A percentile compares a stretch with the other conserved stretches of the same genome.
Conservation (phyloP, 2,113 vertebrate species). For the Macaca fascicularis region T2T-MFA8v1.1 NC_088379.1:43697501-43698000, state of each 20-base stretch:
- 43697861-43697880: neutral
- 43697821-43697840: neutral
- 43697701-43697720: conserved; percentile 17
- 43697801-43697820: neutral
- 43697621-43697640: neutral
- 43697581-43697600: neutral
- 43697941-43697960: neutral
- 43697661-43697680: neutral
- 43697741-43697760: neutral
- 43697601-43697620: neutral
- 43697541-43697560: neutral
- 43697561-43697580: neutral
- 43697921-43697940: neutral
- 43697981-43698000: neutral
- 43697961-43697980: neutral
- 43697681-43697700: neutral
- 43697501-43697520: neutral
- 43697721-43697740: neutral
- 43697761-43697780: conserved; percentile 21
- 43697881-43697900: neutral
- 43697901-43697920: neutral
- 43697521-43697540: neutral
- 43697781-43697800: neutral
- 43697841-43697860: neutral
- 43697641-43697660: neutral